Evolutionary conservation across 2,113 vertebrate species (phyloP).

Genomic region (Sminthopsis crassicaudata): DNA sequence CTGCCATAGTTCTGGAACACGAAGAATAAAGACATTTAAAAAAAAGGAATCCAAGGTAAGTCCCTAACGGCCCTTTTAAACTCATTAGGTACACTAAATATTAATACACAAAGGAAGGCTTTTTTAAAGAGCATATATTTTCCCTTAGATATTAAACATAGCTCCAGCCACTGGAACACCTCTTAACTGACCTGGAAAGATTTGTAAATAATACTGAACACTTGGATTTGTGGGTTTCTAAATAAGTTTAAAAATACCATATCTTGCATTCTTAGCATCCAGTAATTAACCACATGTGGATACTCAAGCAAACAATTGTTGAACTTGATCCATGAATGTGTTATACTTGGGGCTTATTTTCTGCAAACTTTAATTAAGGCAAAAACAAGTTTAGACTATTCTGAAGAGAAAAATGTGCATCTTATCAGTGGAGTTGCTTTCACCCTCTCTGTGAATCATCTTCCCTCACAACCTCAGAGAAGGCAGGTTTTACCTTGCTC

Average conservation of each 20-base stretch:
- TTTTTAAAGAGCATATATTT: background rate
- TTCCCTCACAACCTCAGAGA: conserved; percentile 41
- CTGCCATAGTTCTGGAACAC: conserved; percentile 7
- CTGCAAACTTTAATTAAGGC: conserved; percentile 53
- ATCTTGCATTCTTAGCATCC: conserved; percentile 43
- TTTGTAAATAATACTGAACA: conserved; percentile 43
- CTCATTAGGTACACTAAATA: conserved; percentile 11
- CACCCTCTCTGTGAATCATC: conserved; percentile 58
- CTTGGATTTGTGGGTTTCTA: conserved; percentile 23
- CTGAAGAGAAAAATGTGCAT: conserved; percentile 33
- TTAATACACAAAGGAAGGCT: conserved; percentile 37
- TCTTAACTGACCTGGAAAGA: conserved; percentile 49
- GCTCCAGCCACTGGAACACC: conserved; percentile 3
- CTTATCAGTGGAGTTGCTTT: conserved; percentile 18
- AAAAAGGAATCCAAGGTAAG: background rate
- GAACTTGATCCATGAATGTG: conserved; percentile 53
- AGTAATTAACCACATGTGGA: conserved; percentile 42
- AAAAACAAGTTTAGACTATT: conserved; percentile 53
- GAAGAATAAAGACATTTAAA: background rate
- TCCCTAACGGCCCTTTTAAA: conserved; percentile 8
- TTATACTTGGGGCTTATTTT: conserved; percentile 41
- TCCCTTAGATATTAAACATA: background rate
- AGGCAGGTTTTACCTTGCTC: conserved; percentile 59
- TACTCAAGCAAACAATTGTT: conserved; percentile 36
- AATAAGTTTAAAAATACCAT: conserved; percentile 48